Evolutionary conservation across 2,888 invertebrate genomes (phyloP), one percentile per base, ranked within the genome.

Genomic region (Lamellibrachia columna): DNA sequence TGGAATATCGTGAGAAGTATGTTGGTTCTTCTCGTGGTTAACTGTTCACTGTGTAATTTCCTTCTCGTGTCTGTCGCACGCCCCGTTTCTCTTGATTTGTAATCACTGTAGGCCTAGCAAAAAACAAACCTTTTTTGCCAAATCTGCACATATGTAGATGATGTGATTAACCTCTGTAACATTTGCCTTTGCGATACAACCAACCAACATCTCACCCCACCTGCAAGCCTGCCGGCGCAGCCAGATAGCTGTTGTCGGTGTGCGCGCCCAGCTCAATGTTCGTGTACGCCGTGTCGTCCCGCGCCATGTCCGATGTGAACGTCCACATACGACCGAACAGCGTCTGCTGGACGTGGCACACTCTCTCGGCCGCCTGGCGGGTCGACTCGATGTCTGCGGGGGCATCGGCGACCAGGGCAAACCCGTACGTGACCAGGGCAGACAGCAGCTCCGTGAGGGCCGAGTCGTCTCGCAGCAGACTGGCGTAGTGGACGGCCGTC

Each of bases 241-340:
- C 97, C 94, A 98, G 98, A 95, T 98, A 98, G 0, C 98, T 98
- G 92, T 97, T 98, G 95, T 98, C 98, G 3, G 97, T 98, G 95
- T 98, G 98, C 0, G 97, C 97, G 3, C 97, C 98, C 0, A 98
- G 96, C 28, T 97, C 97, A 3, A 97, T 96, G 92, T 97, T 97
- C 0, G 98, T 97, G 95, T 98, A 98, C 0, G 98, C 98, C 0
- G 98, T 98, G 95, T 98, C 98, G 0, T 97, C 97, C 94, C 97
- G 97, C 6, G 97, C 97, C 15, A 97, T 96, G 91, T 95, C 94
- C 7, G 40, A 97, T 97, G 97, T 97, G 94, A 98, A 97, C 90
- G 97, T 97, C 97, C 98, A 98, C 97, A 98, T 97, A 90, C 97
- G 97, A 4, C 98, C 98, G 95, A 98, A 98, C 92, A 98, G 52